Conservation (phyloP, 2,888 invertebrate genomes). For the Amiota mariae region DNA sequence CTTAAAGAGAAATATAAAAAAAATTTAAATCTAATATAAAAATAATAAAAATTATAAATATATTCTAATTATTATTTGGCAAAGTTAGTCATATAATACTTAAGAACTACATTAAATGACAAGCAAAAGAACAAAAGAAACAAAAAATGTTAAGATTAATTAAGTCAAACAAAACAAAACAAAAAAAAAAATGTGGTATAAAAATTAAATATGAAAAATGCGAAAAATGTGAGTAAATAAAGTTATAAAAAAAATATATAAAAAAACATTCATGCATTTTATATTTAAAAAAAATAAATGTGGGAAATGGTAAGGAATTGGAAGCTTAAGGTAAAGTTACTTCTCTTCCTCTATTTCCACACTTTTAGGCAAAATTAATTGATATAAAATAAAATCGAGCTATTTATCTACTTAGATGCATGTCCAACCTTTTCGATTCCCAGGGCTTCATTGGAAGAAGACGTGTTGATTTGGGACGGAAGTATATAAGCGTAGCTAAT, state of each 20-base stretch:
- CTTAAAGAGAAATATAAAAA: not conserved
- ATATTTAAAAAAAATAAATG: too few relatives aligned
- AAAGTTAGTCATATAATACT: not conserved
- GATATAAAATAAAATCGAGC: too few relatives aligned
- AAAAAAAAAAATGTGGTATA: conserved; percentile 40
- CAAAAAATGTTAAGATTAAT: conserved; percentile 26
- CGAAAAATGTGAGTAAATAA: conserved; percentile 31
- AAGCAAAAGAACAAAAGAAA: not conserved
- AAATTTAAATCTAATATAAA: not conserved
- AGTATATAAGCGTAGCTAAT: too few relatives aligned
- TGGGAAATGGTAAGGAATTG: too few relatives aligned
- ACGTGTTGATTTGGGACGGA: too few relatives aligned
- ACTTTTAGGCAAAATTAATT: conserved; percentile 21
- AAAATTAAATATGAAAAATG: conserved; percentile 36
- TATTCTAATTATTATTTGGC: not conserved
- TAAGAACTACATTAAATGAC: too few relatives aligned
- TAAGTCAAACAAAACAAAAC: not conserved
- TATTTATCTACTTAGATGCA: too few relatives aligned
- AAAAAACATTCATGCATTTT: not conserved
- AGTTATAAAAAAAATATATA: conserved; percentile 28
- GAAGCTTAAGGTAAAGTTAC: too few relatives aligned
- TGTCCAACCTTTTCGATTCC: too few relatives aligned
- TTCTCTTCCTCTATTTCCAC: too few relatives aligned
- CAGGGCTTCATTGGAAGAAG: too few relatives aligned
- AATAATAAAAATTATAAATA: not conserved